Evolutionary conservation across 2,797 vertebrate species (phyloP).

Genomic region (Podarcis siculus): DNA sequence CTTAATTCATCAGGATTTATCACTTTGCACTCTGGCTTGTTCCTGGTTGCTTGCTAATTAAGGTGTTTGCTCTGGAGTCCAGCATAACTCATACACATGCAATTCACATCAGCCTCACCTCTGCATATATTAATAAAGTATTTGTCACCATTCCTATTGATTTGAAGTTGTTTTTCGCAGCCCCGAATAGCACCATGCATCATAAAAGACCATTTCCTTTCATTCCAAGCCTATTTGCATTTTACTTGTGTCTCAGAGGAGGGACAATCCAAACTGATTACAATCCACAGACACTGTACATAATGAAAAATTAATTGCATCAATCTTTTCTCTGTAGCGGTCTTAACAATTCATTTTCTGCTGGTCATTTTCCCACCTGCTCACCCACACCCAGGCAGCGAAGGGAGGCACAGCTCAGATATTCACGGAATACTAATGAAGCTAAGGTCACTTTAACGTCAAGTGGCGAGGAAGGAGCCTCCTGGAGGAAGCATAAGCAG

Average conservation of each 20-base stretch:
- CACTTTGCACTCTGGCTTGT: constrained; percentile 29
- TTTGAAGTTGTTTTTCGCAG: constrained; percentile 67
- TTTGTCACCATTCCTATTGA: constrained; percentile 68
- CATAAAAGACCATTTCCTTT: constrained; percentile 72
- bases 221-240: constrained; percentile 77
- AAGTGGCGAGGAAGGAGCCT: constrained; percentile 49
- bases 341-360: constrained; percentile 86
- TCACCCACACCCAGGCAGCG: constrained; percentile 74
- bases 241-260: constrained; percentile 79
- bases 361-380: constrained; percentile 85
- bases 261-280: constrained; percentile 82
- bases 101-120: constrained; percentile 62
- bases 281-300: constrained; percentile 75
- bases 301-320: constrained; percentile 89
- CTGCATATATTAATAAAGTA: constrained; percentile 72
- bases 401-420: constrained; percentile 74
- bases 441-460: constrained; percentile 71
- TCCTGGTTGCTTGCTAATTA: constrained; percentile 50
- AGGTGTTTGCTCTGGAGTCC: constrained; percentile 27
- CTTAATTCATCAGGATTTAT: constrained; percentile 49
- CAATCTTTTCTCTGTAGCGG: constrained; percentile 83
- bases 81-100: constrained; percentile 55
- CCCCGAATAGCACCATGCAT: constrained; percentile 58
- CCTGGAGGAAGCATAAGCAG: constrained; percentile 56
- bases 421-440: constrained; percentile 80